phyloP scores from a whole-genome alignment of 2,113 vertebrate species.

The Panurus biarmicus region DNA sequence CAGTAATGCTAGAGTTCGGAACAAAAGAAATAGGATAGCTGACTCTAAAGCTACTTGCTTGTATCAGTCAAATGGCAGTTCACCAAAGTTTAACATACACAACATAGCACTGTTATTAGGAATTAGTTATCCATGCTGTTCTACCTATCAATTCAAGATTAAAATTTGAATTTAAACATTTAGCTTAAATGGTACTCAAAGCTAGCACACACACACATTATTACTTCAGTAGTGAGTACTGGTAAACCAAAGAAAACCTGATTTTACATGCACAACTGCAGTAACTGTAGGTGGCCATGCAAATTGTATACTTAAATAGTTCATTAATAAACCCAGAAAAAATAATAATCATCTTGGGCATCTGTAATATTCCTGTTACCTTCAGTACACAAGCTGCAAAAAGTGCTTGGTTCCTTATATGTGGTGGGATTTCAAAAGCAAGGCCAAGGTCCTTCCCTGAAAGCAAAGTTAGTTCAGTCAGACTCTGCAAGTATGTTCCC shows the following conservation, averaged over 20 bases:
- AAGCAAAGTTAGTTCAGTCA: background rate
- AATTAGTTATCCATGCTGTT: background rate
- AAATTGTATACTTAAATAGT: background rate
- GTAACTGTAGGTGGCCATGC: background rate
- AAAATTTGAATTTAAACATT: background rate
- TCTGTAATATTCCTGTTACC: slow-evolving; percentile 65
- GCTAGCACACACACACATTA: background rate
- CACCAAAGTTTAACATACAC: background rate
- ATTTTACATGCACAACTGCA: background rate
- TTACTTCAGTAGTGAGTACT: background rate
- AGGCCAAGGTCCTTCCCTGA: slow-evolving; percentile 89
- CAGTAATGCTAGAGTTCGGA: background rate
- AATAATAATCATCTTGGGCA: background rate
- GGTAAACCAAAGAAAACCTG: background rate
- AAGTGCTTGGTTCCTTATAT: slow-evolving; percentile 84
- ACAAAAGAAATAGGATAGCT: background rate
- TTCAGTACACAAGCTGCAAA: slow-evolving; percentile 95
- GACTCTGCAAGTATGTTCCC: accelerated
- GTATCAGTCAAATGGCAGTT: accelerated
- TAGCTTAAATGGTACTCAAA: background rate
- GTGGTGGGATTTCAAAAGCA: slow-evolving; percentile 88
- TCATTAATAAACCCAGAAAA: background rate
- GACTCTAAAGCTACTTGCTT: background rate
- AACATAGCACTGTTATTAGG: background rate
- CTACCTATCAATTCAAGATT: background rate